Base-by-base conservation (phyloP, 2,797 vertebrate genomes). In the Xenops minutus region DNA sequence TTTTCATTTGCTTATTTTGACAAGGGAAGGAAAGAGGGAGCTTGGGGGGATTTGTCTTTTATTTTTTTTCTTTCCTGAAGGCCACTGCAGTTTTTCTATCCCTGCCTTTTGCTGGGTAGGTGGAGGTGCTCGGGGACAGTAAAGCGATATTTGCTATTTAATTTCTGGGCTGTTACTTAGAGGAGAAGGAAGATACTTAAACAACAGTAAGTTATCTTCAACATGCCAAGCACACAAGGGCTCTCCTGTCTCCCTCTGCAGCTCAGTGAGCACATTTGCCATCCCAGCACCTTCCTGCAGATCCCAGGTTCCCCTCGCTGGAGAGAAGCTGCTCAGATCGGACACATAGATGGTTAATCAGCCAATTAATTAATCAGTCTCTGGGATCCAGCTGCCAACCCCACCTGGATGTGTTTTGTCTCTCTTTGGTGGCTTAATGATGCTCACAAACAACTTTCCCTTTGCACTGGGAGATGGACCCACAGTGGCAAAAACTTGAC, bases 201-300 rank as follows among this genome's bases (percentile, higher is more conserved):
- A 44, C 18, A 26, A 4, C 32, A 39, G 29, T 17, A 10, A 48
- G 27, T 77, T 26, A 24, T 24, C 49, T 41, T 34, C 66, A 19
- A 4, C 2, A 0, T 16, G 19, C 26, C 4, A 4, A n/a, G 41
- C 16, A 1, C n/a, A 12, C 1, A 1, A 30, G 21, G 52, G n/a
- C 12, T 63, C 32, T 3, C 56, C 52, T 85, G 39, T 34, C 66
- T 66, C 44, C 34, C 48, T 36, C 56, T 7, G 29, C 24, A 36
- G 51, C 12, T 2, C 7, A 12, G 32, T 1, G 39, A 68, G 52
- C 8, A 2, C 13, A 6, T 77, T 68, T 62, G 43, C 49, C 36
- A 15, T 6, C 44, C 87, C 19, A 3, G 32, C 58, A 36, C 22
- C 54, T 41, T n/a, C 67, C 76, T 13, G 22, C 73, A 62, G 12